Percentiles rank a stretch among this genome's conserved stretches.
Evolutionary conservation across 2,797 vertebrate genomes (phyloP).

Genomic region (Carduelis carduelis): DNA sequence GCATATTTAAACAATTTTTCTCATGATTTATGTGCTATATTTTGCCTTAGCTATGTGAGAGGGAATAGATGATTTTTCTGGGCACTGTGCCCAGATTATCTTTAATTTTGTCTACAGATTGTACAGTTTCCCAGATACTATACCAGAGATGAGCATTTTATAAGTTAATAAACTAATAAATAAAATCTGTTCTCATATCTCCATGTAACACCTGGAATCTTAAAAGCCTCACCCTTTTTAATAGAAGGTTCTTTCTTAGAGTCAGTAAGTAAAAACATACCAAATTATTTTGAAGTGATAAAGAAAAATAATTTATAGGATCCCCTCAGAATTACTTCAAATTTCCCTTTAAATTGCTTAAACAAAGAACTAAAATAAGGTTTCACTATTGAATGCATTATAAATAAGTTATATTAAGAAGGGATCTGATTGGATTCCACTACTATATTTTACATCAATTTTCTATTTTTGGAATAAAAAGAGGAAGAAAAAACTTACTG

Average conservation of each 20-base stretch:
- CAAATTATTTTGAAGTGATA: conserved; percentile 38
- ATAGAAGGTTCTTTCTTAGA: conserved; percentile 7
- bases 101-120: conserved; percentile 60
- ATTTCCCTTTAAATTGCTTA: conserved; percentile 32
- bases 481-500: conserved; percentile 77
- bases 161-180: conserved; percentile 65
- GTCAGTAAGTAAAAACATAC: not conserved
- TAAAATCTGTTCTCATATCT: conserved; percentile 53
- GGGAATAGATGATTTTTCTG: conserved; percentile 47
- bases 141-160: conserved; percentile 53
- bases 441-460: not conserved
- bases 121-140: conserved; percentile 56
- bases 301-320: conserved; percentile 32
- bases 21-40: conserved; percentile 51
- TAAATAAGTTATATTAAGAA: not conserved
- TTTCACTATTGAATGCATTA: not conserved
- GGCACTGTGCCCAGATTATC: conserved; percentile 50
- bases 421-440: not conserved
- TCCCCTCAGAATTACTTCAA: conserved; percentile 26
- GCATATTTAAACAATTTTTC: not conserved
- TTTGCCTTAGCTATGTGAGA: conserved; percentile 34
- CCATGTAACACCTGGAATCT: conserved; percentile 21
- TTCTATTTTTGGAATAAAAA: conserved; percentile 40
- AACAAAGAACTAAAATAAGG: conserved; percentile 22
- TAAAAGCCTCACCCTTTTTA: not conserved